Evolutionary conservation across 2,797 vertebrate genomes (phyloP), one percentile per base, ranked within the genome.

Genomic region (Octomys mimax): DNA sequence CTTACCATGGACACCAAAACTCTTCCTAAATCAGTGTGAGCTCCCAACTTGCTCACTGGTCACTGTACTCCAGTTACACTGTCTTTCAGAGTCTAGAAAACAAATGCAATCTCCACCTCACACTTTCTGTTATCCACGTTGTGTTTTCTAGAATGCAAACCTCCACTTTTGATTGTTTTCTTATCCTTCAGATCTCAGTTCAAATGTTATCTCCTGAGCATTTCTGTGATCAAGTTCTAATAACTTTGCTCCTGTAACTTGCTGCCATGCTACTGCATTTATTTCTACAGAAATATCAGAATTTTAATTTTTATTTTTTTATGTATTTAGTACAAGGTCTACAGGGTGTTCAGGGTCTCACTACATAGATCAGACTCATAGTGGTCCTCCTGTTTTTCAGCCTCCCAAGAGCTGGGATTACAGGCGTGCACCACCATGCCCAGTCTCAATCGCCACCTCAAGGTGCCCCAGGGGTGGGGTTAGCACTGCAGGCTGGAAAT

Each of bases 51-150:
- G 57, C 73, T 57, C 5, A 39, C 79, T 64, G 13, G 18, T 91
- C 59, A 64, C 59, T 61, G 75, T 77, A 11, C 21, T 75, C 68
- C 5, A 57, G 14, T 91, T 71, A 78, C 36, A 52, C 16, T 83
- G 6, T 70, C 28, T 77, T 95, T 96, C 59, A 46, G 24, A 83
- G 89, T 92, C 49, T 64, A 92, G 36, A 73, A 90, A 5, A 62
- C 26, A 80, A 18, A 90, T 85, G 39, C 31, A 88, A 70, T 78
- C 70, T 64, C 83, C 49, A 87, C 52, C 31, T 92, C 26, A 77
- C 19, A 95, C 42, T 3, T 70, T 83, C 91, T 54, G 54, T 80
- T 87, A 24, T 59, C 42, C 62, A 11, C 73, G 9, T 66, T 91
- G 73, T 14, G 19, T 93, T 87, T 87, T 78, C 52, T 81, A 31